phyloP scores from a whole-genome alignment of 2,113 vertebrate species.

The Eonycteris spelaea region DNA sequence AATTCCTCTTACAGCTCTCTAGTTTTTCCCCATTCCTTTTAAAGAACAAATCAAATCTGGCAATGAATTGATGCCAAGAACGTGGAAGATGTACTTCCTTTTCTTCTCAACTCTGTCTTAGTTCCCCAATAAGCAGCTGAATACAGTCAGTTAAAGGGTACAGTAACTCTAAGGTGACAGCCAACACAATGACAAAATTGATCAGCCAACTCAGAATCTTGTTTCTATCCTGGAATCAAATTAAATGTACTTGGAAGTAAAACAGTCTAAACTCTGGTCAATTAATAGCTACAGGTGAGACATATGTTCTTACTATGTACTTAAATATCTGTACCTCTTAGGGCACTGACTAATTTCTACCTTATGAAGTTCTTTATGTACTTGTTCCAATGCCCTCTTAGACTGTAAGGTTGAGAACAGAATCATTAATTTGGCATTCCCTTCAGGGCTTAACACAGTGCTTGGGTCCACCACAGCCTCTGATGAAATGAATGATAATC shows the following conservation, averaged over 20 bases:
- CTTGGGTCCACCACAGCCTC: background rate
- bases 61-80: conserved; percentile 20
- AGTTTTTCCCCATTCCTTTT: background rate
- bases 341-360: background rate
- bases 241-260: background rate
- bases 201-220: background rate
- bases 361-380: background rate
- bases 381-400: background rate
- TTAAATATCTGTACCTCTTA: background rate
- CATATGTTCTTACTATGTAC: background rate
- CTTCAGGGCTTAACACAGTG: background rate
- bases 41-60: conserved; percentile 25
- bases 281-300: background rate
- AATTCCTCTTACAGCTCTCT: background rate
- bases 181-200: background rate
- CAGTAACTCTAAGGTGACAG: background rate
- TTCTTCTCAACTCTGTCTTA: background rate
- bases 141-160: background rate
- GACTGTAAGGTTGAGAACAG: background rate
- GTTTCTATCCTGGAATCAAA: conserved; percentile 33
- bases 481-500: background rate
- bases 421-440: background rate
- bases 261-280: background rate
- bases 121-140: background rate
- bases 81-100: background rate